phyloP scores from a whole-genome alignment of 1,140 invertebrate genomes.

The Drosophila subpulchrella region DNA sequence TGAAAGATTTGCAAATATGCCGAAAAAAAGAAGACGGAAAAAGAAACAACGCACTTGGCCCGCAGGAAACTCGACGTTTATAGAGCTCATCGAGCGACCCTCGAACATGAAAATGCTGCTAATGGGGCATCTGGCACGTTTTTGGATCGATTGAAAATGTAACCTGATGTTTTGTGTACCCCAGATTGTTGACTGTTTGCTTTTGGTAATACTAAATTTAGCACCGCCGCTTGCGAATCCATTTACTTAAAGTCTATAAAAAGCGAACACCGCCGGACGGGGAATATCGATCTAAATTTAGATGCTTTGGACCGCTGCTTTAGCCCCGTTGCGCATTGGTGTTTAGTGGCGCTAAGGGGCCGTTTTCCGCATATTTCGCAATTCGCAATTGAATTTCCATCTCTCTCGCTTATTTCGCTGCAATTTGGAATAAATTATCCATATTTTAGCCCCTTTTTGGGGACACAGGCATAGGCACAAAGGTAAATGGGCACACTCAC shows the following conservation, averaged over 20 bases:
- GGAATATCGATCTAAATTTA: slow-evolving; percentile 39
- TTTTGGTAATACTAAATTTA: slow-evolving; percentile 42
- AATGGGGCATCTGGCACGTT: slow-evolving; percentile 40
- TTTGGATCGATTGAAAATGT: slow-evolving; percentile 40
- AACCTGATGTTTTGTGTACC: slow-evolving; percentile 43
- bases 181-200: slow-evolving; percentile 42
- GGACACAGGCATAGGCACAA: not conserved
- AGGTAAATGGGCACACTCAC: slow-evolving; percentile 1
- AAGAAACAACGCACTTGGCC: not conserved
- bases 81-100: not conserved
- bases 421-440: slow-evolving; percentile 28
- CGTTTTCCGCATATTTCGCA: slow-evolving; percentile 17
- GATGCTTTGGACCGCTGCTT: slow-evolving; percentile 6
- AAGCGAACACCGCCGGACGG: slow-evolving; percentile 19
- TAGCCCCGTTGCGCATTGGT: not conserved
- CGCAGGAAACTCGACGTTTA: not conserved
- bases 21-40: too few relatives aligned
- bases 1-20: not conserved
- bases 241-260: slow-evolving; percentile 45
- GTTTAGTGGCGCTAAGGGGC: slow-evolving; percentile 23
- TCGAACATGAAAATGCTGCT: slow-evolving; percentile 18
- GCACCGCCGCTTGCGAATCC: slow-evolving; percentile 27
- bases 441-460: slow-evolving; percentile 4
- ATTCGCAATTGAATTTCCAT: slow-evolving; percentile 21
- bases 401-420: slow-evolving; percentile 9